These are phyloP conservation scores for Dicrostonyx torquatus DNA, from an alignment of 2,797 vertebrate species.

Conservation along the genomic window DNA sequence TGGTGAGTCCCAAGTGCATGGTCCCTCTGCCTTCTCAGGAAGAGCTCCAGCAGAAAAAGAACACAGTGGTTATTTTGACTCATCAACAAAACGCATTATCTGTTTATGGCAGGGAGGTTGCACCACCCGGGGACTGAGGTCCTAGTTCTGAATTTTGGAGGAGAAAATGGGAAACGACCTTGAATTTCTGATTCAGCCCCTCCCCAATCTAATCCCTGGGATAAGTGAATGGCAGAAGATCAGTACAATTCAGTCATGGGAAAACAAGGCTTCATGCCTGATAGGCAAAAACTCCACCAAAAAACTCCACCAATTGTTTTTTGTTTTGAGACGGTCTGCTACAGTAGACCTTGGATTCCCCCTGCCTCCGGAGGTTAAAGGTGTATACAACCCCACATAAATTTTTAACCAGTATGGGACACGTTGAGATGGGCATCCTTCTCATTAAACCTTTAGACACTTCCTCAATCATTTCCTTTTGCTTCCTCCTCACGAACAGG, in stretches of 20 bases:
- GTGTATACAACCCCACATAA: too few species aligned
- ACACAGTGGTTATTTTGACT: background rate
- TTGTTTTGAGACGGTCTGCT: background rate
- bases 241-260: background rate
- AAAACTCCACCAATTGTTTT: too few species aligned
- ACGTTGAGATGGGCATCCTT: background rate
- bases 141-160: background rate
- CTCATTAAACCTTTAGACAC: background rate
- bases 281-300: background rate
- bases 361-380: background rate
- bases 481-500: background rate
- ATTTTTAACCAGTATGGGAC: background rate
- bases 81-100: background rate
- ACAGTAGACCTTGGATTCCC: background rate
- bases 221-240: background rate
- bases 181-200: background rate
- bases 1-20: background rate
- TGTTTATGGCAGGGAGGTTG: background rate
- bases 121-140: background rate
- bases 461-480: background rate
- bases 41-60: background rate
- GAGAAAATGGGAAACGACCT: background rate
- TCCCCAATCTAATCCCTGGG: background rate
- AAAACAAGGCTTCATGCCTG: background rate
- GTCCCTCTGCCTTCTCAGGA: background rate